phyloP scores from a whole-genome alignment of 2,797 vertebrate species.

The Bucorvus abyssinicus region DNA sequence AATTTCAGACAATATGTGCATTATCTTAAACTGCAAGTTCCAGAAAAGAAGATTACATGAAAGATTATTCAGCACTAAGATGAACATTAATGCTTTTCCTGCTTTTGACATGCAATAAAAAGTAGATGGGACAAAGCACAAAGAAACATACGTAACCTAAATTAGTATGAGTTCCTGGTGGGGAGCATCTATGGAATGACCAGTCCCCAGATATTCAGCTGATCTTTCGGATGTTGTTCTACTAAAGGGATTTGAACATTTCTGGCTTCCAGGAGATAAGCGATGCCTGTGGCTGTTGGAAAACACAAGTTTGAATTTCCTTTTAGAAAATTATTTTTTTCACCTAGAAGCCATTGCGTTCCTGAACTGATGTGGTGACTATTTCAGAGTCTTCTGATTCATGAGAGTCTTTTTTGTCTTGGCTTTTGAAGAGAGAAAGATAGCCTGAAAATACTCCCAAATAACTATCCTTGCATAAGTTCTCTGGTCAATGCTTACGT shows the following conservation, averaged over 20 bases:
- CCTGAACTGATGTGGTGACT: neutral
- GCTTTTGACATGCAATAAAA: neutral
- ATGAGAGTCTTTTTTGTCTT: neutral
- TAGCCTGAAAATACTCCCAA: neutral
- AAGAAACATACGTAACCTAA: neutral
- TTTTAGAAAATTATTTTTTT: neutral
- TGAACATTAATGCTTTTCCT: neutral
- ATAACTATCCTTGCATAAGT: neutral
- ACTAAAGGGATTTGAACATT: neutral
- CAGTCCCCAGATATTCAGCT: neutral
- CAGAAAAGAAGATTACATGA: slow-evolving; percentile 29
- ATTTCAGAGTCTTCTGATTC: neutral
- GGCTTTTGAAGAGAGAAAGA: neutral
- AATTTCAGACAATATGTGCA: slow-evolving; percentile 21
- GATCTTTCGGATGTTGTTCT: neutral
- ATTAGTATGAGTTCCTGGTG: neutral
- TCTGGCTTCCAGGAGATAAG: neutral
- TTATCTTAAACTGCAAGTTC: neutral
- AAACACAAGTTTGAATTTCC: neutral
- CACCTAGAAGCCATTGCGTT: neutral
- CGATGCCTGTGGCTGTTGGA: neutral
- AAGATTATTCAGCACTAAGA: neutral
- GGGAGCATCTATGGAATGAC: neutral
- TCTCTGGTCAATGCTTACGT: neutral
- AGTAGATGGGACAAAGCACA: neutral